Conservation (phyloP, 1,140 invertebrate species). For the Pygmarrhopalites habei region DNA sequence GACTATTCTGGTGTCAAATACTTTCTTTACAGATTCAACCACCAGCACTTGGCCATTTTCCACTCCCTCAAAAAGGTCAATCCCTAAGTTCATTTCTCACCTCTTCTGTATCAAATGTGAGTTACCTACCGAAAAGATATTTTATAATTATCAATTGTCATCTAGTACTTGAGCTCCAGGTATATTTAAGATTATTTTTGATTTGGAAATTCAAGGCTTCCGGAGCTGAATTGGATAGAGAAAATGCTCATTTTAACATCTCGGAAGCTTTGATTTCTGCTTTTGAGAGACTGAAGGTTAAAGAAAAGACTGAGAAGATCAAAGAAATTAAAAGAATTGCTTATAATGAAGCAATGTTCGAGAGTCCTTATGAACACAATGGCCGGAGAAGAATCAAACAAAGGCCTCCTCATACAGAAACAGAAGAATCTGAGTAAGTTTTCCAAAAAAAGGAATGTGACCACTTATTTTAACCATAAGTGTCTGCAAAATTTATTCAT, state of each 20-base stretch:
- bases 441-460: too few relatives aligned
- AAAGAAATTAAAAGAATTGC: constrained; percentile 10
- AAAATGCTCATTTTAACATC: constrained; percentile 80
- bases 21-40: constrained; percentile 52
- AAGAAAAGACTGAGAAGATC: constrained; percentile 33
- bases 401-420: constrained; percentile 23
- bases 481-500: background rate
- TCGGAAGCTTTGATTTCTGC: constrained; percentile 76
- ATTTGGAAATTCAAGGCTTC: constrained; percentile 58
- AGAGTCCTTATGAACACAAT: constrained; percentile 6
- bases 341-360: constrained; percentile 33
- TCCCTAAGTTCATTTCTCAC: constrained; percentile 65
- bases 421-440: constrained; percentile 39
- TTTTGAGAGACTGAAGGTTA: constrained; percentile 53
- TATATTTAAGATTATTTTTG: too few relatives aligned
- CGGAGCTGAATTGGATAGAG: constrained; percentile 71
- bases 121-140: too few relatives aligned
- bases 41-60: constrained; percentile 55
- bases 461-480: constrained; percentile 9
- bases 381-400: background rate
- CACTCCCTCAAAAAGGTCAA: constrained; percentile 61
- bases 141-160: too few relatives aligned
- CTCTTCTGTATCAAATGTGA: too few relatives aligned
- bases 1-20: too few relatives aligned
- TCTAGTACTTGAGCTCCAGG: too few relatives aligned